These are phyloP conservation scores for Protaetia brevitarsis DNA, from an alignment of 1,140 invertebrate species.

Conservation along the genomic window DNA sequence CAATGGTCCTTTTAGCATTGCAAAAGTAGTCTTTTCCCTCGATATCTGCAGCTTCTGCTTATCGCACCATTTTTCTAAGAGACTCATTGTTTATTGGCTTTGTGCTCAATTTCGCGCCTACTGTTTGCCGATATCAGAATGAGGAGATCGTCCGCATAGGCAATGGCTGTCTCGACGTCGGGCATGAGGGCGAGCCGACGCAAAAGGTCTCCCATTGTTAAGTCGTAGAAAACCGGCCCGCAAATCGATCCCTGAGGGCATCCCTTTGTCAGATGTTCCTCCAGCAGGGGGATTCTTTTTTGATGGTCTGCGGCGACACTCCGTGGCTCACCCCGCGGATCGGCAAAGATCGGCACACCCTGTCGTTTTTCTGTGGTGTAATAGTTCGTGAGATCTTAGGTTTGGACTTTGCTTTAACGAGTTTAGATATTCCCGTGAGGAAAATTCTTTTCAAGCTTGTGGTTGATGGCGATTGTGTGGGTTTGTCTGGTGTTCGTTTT, in stretches of 20 bases:
- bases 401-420: no score
- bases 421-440: no score
- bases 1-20: conserved; percentile 30
- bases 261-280: conserved; percentile 37
- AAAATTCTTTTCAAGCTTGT: background rate
- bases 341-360: no score
- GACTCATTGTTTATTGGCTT: conserved; percentile 9
- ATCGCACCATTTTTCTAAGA: conserved; percentile 35
- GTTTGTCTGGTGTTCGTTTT: background rate
- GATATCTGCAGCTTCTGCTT: background rate
- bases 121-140: conserved; percentile 37
- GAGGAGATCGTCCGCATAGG: conserved; percentile 47
- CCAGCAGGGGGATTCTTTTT: background rate
- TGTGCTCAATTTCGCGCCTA: conserved; percentile 34
- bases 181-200: conserved; percentile 29
- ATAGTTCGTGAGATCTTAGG: no score
- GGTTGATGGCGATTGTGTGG: background rate
- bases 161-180: conserved; percentile 29
- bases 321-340: no score
- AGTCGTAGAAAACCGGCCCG: conserved; percentile 46
- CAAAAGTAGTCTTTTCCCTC: background rate
- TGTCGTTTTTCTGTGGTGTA: no score
- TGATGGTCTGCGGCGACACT: no score
- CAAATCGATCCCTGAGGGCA: conserved; percentile 50
- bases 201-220: conserved; percentile 45